Evolutionary conservation across 2,888 invertebrate species (phyloP).

Genomic region (Apocheima hispidaria): DNA sequence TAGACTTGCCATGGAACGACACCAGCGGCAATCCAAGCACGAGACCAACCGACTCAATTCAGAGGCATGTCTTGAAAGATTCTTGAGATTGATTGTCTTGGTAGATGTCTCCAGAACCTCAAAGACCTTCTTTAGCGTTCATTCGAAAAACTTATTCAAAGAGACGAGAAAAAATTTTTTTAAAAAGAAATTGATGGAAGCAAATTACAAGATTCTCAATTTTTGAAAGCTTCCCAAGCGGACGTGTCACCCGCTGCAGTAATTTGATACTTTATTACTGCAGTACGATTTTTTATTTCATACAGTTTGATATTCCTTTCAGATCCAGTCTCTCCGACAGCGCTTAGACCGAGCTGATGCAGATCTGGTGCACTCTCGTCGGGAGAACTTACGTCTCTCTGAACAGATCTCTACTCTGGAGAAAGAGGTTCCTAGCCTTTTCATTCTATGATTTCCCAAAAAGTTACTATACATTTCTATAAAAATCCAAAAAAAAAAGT

Average conservation of each 20-base stretch:
- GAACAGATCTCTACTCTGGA: constrained; percentile 93
- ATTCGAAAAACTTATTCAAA: too few relatives aligned
- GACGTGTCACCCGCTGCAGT: too few relatives aligned
- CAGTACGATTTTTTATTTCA: not conserved
- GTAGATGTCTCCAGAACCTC: too few relatives aligned
- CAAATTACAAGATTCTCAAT: too few relatives aligned
- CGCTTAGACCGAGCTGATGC: constrained; percentile 92
- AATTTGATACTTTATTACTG: not conserved
- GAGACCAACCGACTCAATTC: constrained; percentile 91
- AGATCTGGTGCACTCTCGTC: constrained; percentile 91
- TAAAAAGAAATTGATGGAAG: too few relatives aligned
- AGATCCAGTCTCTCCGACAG: constrained; percentile 90
- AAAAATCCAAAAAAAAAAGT: too few relatives aligned
- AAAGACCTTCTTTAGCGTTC: too few relatives aligned
- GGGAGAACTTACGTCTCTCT: constrained; percentile 91
- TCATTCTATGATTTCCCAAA: not conserved
- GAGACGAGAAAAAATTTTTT: too few relatives aligned
- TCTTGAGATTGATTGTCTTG: not conserved
- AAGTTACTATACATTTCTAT: not conserved
- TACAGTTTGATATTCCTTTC: constrained; percentile 26
- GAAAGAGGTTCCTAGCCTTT: constrained; percentile 88
- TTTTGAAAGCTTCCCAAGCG: not conserved
- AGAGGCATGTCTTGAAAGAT: constrained; percentile 82
- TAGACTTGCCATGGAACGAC: constrained; percentile 89
- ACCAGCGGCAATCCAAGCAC: constrained; percentile 91